A percentile compares a stretch with the other conserved stretches of the same genome.
Conservation (phyloP, 2,888 invertebrate species). For the Sialis fuliginosa region DNA sequence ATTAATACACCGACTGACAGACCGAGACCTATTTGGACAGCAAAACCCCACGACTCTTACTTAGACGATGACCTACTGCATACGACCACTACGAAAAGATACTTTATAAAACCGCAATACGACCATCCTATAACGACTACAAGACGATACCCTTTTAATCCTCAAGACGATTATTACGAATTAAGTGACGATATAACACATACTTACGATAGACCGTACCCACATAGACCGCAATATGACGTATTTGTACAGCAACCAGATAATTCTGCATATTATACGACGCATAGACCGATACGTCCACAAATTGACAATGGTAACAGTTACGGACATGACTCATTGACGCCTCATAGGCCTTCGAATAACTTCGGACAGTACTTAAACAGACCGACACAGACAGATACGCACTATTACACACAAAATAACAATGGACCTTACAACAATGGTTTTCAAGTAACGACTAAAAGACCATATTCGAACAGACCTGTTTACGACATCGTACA, state of each 20-base stretch:
- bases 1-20: background rate
- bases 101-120: background rate
- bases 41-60: background rate
- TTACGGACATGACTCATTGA: background rate
- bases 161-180: too few species aligned
- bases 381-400: too few species aligned
- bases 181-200: too few species aligned
- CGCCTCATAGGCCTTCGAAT: background rate
- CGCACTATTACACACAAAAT: too few species aligned
- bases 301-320: background rate
- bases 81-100: background rate
- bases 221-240: too few species aligned
- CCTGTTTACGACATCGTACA: conserved; percentile 7
- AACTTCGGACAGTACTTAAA: background rate
- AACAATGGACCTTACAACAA: too few species aligned
- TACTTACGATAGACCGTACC: too few species aligned
- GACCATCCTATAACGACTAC: background rate
- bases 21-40: background rate
- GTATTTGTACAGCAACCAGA: too few species aligned
- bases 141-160: background rate
- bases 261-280: too few species aligned
- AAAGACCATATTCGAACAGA: conserved; percentile 3
- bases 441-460: background rate
- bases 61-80: background rate
- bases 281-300: background rate